phyloP scores from a whole-genome alignment of 2,888 invertebrate genomes.

The Bellardia pandia region DNA sequence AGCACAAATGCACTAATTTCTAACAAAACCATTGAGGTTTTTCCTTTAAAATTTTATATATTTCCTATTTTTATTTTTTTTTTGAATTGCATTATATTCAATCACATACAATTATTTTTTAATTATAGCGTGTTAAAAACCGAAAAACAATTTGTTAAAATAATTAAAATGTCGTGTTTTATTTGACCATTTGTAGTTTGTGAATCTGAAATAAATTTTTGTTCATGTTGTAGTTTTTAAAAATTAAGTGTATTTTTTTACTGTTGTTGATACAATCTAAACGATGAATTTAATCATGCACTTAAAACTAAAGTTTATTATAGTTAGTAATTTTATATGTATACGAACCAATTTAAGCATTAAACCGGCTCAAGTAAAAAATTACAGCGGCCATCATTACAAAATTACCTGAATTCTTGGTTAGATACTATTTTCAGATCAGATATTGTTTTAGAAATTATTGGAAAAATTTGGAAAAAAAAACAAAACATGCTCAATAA shows the following conservation, averaged over 20 bases:
- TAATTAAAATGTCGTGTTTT: conserved; percentile 32
- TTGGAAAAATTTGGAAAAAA: too few relatives aligned
- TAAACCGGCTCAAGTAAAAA: too few relatives aligned
- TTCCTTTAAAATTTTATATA: too few relatives aligned
- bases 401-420: background rate
- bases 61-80: too few relatives aligned
- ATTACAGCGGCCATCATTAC: too few relatives aligned
- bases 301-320: conserved; percentile 17
- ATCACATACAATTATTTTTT: background rate
- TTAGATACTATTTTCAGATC: too few relatives aligned
- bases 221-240: background rate
- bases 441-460: too few relatives aligned
- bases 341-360: too few relatives aligned
- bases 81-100: background rate
- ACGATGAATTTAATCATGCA: conserved; percentile 38
- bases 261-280: conserved; percentile 52
- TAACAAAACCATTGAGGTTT: too few relatives aligned
- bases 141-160: conserved; percentile 15
- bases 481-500: too few relatives aligned
- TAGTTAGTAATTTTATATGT: background rate
- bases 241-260: background rate
- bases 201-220: background rate
- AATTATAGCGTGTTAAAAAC: background rate
- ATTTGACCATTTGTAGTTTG: background rate
- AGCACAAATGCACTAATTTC: too few relatives aligned